These are phyloP conservation scores for Microtus oregoni DNA, from an alignment of 2,113 vertebrate species.

Conservation along the genomic window DNA sequence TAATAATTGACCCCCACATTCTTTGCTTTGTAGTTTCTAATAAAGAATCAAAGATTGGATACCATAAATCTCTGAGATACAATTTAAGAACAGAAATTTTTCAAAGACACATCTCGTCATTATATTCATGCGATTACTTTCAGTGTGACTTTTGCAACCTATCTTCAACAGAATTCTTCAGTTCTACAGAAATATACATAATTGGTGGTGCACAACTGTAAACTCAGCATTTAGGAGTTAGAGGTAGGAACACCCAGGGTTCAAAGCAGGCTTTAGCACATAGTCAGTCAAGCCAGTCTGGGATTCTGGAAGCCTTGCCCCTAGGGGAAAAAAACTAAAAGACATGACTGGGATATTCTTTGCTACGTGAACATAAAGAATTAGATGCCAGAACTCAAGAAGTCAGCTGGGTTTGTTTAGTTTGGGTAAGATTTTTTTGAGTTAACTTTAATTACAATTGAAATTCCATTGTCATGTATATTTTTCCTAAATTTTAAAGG, in stretches of 20 bases:
- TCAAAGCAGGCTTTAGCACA: background rate
- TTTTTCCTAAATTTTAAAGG: background rate
- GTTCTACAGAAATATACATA: slow-evolving; percentile 3
- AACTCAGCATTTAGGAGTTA: background rate
- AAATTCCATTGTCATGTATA: slow-evolving; percentile 5
- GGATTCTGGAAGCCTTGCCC: background rate
- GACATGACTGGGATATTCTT: slow-evolving; percentile 39
- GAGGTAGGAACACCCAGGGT: background rate
- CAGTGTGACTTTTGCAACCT: slow-evolving; percentile 1
- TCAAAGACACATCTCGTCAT: background rate
- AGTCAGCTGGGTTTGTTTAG: background rate
- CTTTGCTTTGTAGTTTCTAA: slow-evolving; percentile 48
- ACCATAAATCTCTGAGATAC: background rate
- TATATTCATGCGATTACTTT: slow-evolving; percentile 34
- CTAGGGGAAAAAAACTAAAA: background rate
- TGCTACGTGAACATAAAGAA: background rate
- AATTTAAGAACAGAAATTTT: slow-evolving; percentile 7
- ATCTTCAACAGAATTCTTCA: slow-evolving; percentile 1
- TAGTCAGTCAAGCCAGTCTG: background rate
- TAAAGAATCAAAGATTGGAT: background rate
- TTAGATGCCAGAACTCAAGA: slow-evolving; percentile 33
- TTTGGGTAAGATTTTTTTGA: slow-evolving; percentile 40
- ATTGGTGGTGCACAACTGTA: background rate
- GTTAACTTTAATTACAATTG: slow-evolving; percentile 17
- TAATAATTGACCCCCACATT: background rate